phyloP scores from a whole-genome alignment of 2,797 vertebrate species.

The Chelmon rostratus region DNA sequence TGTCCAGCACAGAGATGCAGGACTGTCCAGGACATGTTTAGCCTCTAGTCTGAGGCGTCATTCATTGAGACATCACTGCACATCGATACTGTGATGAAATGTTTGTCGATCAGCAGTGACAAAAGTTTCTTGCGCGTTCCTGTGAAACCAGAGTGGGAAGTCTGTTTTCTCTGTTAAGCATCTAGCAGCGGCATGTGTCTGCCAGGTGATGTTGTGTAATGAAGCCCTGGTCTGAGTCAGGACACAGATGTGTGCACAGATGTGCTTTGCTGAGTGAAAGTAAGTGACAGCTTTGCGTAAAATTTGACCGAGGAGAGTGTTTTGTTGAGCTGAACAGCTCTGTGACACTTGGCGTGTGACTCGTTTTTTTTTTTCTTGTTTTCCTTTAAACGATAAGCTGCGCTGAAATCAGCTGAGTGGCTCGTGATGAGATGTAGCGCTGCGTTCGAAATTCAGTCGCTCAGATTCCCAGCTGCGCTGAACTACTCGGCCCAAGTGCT shows the following conservation, averaged over 20 bases:
- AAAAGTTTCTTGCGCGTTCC: no score
- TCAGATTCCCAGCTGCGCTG: constrained; percentile 23
- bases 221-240: constrained; percentile 44
- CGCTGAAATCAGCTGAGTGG: neutral
- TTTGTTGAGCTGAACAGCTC: neutral
- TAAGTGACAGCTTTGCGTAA: constrained; percentile 10
- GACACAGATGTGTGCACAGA: constrained; percentile 58
- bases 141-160: neutral
- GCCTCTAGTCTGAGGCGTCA: no score
- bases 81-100: no score
- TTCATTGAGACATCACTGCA: neutral
- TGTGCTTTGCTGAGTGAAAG: constrained; percentile 32
- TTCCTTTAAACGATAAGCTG: neutral
- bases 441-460: constrained; percentile 3
- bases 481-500: constrained; percentile 32
- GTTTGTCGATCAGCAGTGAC: no score
- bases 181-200: constrained; percentile 50
- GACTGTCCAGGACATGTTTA: neutral
- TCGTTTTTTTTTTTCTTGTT: neutral
- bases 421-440: neutral
- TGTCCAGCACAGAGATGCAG: neutral
- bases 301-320: neutral
- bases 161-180: constrained; percentile 9
- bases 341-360: neutral
- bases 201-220: constrained; percentile 55